Percentiles rank a stretch among this genome's conserved stretches.
These are phyloP conservation scores for Gobiocypris rarus DNA, from an alignment of 2,113 vertebrate species.

Conservation along the genomic window DNA sequence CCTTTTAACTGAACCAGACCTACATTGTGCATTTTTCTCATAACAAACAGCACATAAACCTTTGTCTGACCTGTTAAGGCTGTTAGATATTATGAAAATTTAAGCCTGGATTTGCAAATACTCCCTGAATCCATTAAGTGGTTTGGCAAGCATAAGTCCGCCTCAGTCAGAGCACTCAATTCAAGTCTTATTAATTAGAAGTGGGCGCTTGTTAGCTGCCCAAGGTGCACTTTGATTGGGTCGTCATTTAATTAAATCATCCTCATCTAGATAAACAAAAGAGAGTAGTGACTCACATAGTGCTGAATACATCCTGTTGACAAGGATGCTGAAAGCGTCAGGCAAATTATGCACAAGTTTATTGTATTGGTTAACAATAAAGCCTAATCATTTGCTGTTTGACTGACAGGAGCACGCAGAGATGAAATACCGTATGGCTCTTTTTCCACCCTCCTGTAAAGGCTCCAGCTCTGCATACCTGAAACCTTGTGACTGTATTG, in stretches of 20 bases:
- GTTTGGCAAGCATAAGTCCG: not conserved
- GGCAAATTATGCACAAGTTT: not conserved
- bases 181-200: conserved; percentile 30
- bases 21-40: not conserved
- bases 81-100: not conserved
- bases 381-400: not conserved
- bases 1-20: conserved; percentile 40
- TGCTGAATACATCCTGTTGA: not conserved
- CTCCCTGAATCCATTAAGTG: conserved; percentile 2
- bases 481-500: conserved; percentile 83
- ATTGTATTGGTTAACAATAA: conserved; percentile 17
- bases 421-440: not conserved
- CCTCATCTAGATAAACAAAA: conserved; percentile 8
- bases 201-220: conserved; percentile 13
- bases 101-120: not conserved
- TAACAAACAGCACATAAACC: not conserved
- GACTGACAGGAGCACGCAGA: not conserved
- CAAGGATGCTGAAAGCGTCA: not conserved
- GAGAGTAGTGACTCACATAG: conserved; percentile 26
- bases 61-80: not conserved
- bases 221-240: conserved; percentile 22
- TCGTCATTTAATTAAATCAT: conserved; percentile 28
- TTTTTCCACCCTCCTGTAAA: conserved; percentile 57
- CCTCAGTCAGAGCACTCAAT: not conserved
- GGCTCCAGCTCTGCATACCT: conserved; percentile 80